phyloP scores from a whole-genome alignment of 2,113 vertebrate genomes.

The Nesoenas mayeri region DNA sequence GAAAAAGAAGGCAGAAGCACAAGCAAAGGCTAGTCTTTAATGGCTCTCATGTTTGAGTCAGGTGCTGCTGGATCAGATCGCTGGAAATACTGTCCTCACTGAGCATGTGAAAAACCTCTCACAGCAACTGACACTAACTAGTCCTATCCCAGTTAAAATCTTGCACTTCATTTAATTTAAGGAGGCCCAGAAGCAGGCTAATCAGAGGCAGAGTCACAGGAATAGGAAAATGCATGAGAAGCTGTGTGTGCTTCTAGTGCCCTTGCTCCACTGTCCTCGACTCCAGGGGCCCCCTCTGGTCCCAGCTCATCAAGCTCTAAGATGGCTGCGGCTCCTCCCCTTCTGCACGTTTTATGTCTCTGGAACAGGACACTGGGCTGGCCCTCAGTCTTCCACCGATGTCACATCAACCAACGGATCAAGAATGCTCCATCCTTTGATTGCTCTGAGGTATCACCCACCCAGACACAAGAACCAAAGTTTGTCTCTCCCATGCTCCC shows the following conservation, averaged over 20 bases:
- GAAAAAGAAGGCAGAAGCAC: neutral
- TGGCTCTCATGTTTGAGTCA: neutral
- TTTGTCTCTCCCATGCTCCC: neutral
- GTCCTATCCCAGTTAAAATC: neutral
- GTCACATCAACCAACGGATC: neutral
- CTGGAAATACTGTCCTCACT: neutral
- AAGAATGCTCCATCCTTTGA: neutral
- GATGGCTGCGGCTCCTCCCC: slow-evolving; percentile 1
- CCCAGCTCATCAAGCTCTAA: neutral
- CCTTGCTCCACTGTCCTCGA: neutral
- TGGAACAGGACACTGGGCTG: neutral
- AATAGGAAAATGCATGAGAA: neutral
- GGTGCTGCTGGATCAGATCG: neutral
- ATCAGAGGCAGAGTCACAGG: neutral
- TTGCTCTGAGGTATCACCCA: neutral
- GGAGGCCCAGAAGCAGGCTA: neutral
- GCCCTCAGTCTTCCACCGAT: neutral
- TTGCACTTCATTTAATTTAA: neutral
- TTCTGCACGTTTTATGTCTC: neutral
- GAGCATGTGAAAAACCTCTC: neutral
- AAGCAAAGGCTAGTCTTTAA: neutral
- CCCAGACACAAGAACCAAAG: neutral
- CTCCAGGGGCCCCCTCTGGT: neutral
- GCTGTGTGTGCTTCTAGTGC: neutral
- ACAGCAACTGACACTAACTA: neutral